Evolutionary conservation across 1,140 invertebrate species (phyloP).

Genomic region (Dendroctonus valens): DNA sequence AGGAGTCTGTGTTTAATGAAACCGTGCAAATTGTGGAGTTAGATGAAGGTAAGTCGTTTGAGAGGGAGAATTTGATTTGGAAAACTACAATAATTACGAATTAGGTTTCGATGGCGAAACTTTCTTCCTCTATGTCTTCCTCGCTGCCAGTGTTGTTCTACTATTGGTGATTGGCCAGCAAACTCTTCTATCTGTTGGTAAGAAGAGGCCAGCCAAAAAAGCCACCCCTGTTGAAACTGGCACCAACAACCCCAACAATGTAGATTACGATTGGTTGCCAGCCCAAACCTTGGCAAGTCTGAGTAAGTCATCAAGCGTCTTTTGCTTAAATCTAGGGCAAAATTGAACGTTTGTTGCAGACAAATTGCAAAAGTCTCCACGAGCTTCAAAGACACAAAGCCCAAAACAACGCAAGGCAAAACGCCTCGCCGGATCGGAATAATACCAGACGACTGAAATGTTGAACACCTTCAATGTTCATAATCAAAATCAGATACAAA

Average conservation of each 20-base stretch:
- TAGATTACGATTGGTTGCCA: constrained; percentile 98
- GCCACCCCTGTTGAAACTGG: constrained; percentile 68
- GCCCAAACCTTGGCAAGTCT: constrained; percentile 80
- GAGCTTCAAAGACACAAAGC: constrained; percentile 56
- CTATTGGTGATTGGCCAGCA: constrained; percentile 89
- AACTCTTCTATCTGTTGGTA: constrained; percentile 76
- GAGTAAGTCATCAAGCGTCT: constrained; percentile 61
- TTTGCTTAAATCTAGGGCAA: background rate
- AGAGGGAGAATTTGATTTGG: background rate
- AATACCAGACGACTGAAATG: constrained; percentile 10
- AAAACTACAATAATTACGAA: background rate
- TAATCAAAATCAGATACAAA: too few relatives aligned
- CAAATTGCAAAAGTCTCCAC: constrained; percentile 52
- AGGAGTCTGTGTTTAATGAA: constrained; percentile 96
- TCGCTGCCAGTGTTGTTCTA: constrained; percentile 85
- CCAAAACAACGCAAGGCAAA: constrained; percentile 72
- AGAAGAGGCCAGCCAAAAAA: constrained; percentile 61
- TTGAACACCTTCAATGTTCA: too few relatives aligned
- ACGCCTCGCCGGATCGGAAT: constrained; percentile 65
- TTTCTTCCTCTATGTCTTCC: constrained; percentile 94
- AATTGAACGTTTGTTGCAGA: constrained; percentile 46
- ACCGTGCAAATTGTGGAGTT: constrained; percentile 96
- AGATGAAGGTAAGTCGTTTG: constrained; percentile 69
- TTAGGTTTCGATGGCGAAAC: constrained; percentile 92
- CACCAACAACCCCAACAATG: constrained; percentile 84